Percentiles rank a stretch among this genome's conserved stretches.
Evolutionary conservation across 2,797 vertebrate species (phyloP).

Genomic region (Lerista edwardsae): DNA sequence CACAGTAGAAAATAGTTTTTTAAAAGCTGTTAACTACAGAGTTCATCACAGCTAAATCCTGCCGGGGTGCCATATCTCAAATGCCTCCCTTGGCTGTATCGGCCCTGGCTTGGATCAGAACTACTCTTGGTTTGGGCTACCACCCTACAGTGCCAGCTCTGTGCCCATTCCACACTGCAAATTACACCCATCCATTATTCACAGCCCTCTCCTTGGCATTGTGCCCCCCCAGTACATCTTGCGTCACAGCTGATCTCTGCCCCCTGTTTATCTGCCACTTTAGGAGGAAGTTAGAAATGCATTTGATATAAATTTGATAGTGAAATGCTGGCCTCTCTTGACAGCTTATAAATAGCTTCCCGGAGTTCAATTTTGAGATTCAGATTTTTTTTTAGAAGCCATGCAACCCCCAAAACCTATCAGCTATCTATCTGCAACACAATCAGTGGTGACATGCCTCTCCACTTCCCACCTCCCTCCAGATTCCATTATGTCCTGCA

Average conservation of each 20-base stretch:
- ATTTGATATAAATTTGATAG: constrained; percentile 19
- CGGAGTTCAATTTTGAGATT: constrained; percentile 52
- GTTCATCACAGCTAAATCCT: background rate
- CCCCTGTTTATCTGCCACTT: background rate
- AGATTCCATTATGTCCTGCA: constrained; percentile 15
- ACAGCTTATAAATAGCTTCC: constrained; percentile 59
- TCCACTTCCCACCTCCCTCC: background rate
- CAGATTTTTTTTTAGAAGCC: constrained; percentile 31
- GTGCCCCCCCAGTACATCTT: background rate
- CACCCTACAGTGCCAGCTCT: background rate
- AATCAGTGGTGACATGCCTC: constrained; percentile 6
- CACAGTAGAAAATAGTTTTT: background rate
- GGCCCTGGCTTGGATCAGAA: background rate
- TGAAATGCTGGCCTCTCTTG: constrained; percentile 49
- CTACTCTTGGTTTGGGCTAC: background rate
- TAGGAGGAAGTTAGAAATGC: constrained; percentile 38
- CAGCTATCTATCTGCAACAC: constrained; percentile 38
- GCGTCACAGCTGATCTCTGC: constrained; percentile 3
- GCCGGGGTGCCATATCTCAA: background rate
- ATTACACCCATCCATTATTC: background rate
- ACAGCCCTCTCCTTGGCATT: constrained; percentile 16
- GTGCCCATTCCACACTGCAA: background rate
- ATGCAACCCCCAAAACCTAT: background rate
- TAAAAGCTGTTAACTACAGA: no score
- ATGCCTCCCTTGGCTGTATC: background rate